A percentile compares a stretch with the other conserved stretches of the same genome.
These are phyloP conservation scores for Proterorhinus semilunaris DNA, from an alignment of 2,113 vertebrate species.

Conservation along the genomic window DNA sequence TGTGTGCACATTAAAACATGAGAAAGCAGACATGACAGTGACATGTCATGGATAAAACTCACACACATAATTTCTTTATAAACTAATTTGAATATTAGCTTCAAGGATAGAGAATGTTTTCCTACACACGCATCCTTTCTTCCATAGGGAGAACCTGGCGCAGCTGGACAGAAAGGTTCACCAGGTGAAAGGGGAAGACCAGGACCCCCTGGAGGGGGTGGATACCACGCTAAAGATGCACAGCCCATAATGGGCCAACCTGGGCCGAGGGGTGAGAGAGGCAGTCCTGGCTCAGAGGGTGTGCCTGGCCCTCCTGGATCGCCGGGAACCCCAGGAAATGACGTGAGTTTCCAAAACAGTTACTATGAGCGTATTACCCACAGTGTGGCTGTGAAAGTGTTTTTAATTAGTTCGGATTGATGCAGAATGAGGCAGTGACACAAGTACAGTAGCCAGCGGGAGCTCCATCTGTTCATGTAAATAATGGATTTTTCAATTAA, in stretches of 20 bases:
- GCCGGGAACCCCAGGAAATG: conserved; percentile 84
- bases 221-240: conserved; percentile 80
- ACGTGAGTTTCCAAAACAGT: conserved; percentile 75
- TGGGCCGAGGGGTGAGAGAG: conserved; percentile 88
- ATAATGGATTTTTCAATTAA: conserved; percentile 53
- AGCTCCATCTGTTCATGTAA: conserved; percentile 42
- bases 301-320: conserved; percentile 75
- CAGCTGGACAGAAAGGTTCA: conserved; percentile 80
- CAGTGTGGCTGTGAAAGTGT: background rate
- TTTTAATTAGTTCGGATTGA: conserved; percentile 12
- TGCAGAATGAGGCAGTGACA: conserved; percentile 10
- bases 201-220: conserved; percentile 82
- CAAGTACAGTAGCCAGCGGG: conserved; percentile 22
- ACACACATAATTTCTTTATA: no score
- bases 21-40: no score
- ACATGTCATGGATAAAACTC: no score
- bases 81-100: no score
- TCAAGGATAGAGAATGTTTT: background rate
- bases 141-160: conserved; percentile 86
- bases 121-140: background rate
- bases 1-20: no score
- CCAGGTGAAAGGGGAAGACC: conserved; percentile 90
- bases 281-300: conserved; percentile 81
- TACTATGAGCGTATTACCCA: background rate
- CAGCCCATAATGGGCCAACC: conserved; percentile 83